Evolutionary conservation across 2,113 vertebrate genomes (phyloP), one percentile per base, ranked within the genome.

Genomic region (Notarius quadriscutis): DNA sequence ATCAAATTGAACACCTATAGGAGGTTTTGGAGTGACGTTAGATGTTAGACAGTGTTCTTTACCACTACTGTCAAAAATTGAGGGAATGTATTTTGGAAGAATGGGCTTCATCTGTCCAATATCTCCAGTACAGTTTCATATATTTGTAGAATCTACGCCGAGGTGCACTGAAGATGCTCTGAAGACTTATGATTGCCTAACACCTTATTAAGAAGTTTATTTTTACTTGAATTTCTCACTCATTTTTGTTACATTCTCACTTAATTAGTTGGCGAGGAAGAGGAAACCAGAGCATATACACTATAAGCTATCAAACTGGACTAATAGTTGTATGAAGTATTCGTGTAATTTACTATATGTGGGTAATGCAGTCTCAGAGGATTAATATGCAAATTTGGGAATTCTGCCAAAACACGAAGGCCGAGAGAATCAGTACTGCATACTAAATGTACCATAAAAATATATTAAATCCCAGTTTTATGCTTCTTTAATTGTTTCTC

Each of bases 351-450:
- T 41, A 41, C 41, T 41, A 25, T 58, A 18, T 57, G 10, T 51
- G 51, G 53, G 77, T 57, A 34, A 80, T 60, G 53, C 11, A 12
- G 17, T 34, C 4, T 81, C 27, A 81, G 30, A 34, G 79, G 79
- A 60, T 81, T 81, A 60, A 81, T 81, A 60, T 81, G n/a, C 78
- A 81, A 34, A 60, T 4, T 22, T 81, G 5, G n/a, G 77, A 79
- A 57, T 79, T 55, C 25, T 79, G 77, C 77, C 77, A 79, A 50
- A 72, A 41, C 8, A 17, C n/a, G 18, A 72, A 41, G 10, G 25
- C 50, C 27, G 75, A 55, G 12, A 75, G 72, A 78, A 78, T 77
- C 6, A 78, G 50, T 55, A 1, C n/a, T 57, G 53, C 53, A 80
- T 55, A 78, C 53, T 75, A 75, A 51, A 75, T 78, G 22, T 78